Evolutionary conservation across 2,113 vertebrate species (phyloP).

Genomic region (Percina caprodes): DNA sequence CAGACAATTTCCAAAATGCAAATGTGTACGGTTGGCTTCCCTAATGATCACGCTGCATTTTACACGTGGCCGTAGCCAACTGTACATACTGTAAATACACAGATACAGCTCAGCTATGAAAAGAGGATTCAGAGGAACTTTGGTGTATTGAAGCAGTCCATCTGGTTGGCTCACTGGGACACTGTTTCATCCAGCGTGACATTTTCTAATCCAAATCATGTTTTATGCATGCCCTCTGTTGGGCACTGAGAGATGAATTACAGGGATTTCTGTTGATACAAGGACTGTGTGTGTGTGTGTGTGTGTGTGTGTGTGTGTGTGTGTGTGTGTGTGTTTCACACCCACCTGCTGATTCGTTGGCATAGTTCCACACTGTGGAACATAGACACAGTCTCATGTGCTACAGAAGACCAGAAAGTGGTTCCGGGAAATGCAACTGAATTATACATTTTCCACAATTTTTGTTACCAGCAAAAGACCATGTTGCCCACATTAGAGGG

Average conservation of each 20-base stretch:
- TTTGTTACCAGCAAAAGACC: slow-evolving; percentile 6
- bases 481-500: no score
- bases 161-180: slow-evolving; percentile 67
- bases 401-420: neutral
- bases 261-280: slow-evolving; percentile 67
- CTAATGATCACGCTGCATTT: neutral
- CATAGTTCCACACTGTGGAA: neutral
- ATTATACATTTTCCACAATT: slow-evolving; percentile 6
- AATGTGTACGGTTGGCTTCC: neutral
- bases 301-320: no score
- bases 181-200: slow-evolving; percentile 77
- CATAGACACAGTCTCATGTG: neutral
- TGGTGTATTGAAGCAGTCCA: slow-evolving; percentile 67
- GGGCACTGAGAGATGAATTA: slow-evolving; percentile 54
- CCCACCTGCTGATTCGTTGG: slow-evolving; percentile 18
- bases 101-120: slow-evolving; percentile 3
- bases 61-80: neutral
- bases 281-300: slow-evolving; percentile 31
- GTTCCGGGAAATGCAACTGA: neutral
- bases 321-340: neutral
- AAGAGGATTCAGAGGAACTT: slow-evolving; percentile 51
- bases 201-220: slow-evolving; percentile 83
- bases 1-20: neutral
- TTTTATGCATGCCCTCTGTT: slow-evolving; percentile 78
- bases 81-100: no score